Percentiles rank a stretch among this genome's conserved stretches.
Conservation (phyloP, 2,888 invertebrate species). For the Lasioglossum villosulum region DNA sequence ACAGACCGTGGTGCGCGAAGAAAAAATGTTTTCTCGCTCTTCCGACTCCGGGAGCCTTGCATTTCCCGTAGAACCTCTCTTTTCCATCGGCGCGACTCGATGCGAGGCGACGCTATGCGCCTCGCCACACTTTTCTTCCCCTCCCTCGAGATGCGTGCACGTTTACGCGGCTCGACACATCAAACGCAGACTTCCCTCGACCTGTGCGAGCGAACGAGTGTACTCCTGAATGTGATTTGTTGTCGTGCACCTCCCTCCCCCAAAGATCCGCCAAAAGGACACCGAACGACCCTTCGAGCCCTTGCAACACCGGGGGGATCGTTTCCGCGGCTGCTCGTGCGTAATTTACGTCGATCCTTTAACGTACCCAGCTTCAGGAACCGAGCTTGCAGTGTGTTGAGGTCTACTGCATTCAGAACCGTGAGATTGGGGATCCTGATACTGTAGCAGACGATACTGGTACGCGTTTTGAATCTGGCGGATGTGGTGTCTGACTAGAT, state of each 20-base stretch:
- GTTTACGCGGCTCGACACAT: conserved; percentile 55
- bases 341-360: conserved; percentile 43
- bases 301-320: conserved; percentile 38
- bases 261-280: conserved; percentile 14
- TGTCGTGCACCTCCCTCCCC: conserved; percentile 46
- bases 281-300: conserved; percentile 16
- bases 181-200: conserved; percentile 60
- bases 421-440: not conserved
- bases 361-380: not conserved
- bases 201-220: conserved; percentile 44
- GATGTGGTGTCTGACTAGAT: not conserved
- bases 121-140: not conserved
- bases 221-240: conserved; percentile 67
- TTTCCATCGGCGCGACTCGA: not conserved
- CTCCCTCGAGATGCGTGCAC: not conserved
- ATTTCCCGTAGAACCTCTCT: not conserved
- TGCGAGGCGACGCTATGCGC: not conserved
- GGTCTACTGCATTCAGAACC: not conserved
- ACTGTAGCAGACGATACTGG: not conserved
- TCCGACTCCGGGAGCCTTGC: not conserved
- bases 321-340: conserved; percentile 32
- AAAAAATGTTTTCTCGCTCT: conserved; percentile 64
- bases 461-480: not conserved
- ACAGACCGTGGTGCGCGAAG: conserved; percentile 59
- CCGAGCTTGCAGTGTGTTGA: not conserved